phyloP scores from a whole-genome alignment of 2,797 vertebrate species.

The Fistularia commersonii region DNA sequence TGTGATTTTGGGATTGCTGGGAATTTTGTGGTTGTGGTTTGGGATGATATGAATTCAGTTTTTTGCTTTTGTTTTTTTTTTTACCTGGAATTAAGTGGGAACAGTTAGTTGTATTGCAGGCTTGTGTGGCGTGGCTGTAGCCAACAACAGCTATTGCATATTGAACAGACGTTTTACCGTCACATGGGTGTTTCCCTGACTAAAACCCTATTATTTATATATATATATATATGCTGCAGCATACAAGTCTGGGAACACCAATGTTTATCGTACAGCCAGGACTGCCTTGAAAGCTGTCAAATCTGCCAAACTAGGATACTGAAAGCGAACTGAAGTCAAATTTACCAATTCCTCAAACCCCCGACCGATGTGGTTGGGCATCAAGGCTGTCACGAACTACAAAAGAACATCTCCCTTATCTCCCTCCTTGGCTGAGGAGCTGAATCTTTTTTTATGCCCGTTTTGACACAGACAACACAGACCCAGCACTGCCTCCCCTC shows the following conservation, averaged over 20 bases:
- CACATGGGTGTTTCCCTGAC: too few relatives aligned
- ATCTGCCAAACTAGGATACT: neutral
- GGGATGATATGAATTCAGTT: too few relatives aligned
- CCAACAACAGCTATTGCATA: too few relatives aligned
- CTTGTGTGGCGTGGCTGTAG: too few relatives aligned
- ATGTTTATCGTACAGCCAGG: neutral
- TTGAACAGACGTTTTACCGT: too few relatives aligned
- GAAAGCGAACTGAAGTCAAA: neutral
- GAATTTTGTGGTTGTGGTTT: too few relatives aligned
- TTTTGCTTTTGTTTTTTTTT: too few relatives aligned
- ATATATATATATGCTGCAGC: too few relatives aligned
- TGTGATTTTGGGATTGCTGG: too few relatives aligned
- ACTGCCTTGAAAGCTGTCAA: neutral
- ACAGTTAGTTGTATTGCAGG: too few relatives aligned
- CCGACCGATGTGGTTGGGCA: neutral
- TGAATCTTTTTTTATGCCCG: neutral
- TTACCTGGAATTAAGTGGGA: too few relatives aligned
- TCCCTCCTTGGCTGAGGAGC: neutral
- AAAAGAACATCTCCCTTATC: neutral
- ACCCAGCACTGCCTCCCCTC: neutral
- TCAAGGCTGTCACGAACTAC: neutral
- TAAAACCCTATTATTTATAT: too few relatives aligned
- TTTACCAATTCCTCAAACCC: neutral
- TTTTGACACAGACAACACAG: conserved; percentile 1
- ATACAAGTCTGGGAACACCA: neutral